phyloP scores from a whole-genome alignment of 2,113 vertebrate genomes.

The Bostrychus sinensis region DNA sequence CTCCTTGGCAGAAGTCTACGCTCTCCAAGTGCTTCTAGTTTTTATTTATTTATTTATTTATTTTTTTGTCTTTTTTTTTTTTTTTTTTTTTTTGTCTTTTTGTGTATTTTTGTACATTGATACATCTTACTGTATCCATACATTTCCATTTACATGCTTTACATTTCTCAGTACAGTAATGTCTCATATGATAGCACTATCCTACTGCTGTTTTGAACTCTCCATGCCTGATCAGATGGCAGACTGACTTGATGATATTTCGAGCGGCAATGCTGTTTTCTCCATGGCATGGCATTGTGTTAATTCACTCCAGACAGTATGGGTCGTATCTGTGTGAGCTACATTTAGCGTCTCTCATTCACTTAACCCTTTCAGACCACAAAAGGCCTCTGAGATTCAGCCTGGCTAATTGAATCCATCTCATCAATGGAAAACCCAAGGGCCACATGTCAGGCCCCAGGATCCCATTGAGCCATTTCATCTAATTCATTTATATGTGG shows the following conservation, averaged over 20 bases:
- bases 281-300: conserved; percentile 35
- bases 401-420: conserved; percentile 63
- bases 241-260: conserved; percentile 51
- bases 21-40: too few species aligned
- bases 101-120: too few species aligned
- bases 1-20: too few species aligned
- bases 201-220: conserved; percentile 20
- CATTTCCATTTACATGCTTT: too few species aligned
- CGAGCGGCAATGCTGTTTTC: conserved; percentile 29
- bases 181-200: conserved; percentile 1
- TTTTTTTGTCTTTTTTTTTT: too few species aligned
- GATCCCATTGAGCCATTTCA: conserved; percentile 42
- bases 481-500: conserved; percentile 65
- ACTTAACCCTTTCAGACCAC: conserved; percentile 58
- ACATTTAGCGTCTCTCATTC: conserved; percentile 49
- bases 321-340: conserved; percentile 40
- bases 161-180: not conserved
- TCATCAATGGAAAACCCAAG: conserved; percentile 44
- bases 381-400: conserved; percentile 51
- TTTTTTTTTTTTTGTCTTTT: too few species aligned
- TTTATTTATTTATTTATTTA: too few species aligned
- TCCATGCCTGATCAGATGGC: conserved; percentile 42
- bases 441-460: conserved; percentile 53
- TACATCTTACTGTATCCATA: too few species aligned
- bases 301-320: conserved; percentile 56